Evolutionary conservation across 2,113 vertebrate genomes (phyloP).

Genomic region (Colaptes auratus): DNA sequence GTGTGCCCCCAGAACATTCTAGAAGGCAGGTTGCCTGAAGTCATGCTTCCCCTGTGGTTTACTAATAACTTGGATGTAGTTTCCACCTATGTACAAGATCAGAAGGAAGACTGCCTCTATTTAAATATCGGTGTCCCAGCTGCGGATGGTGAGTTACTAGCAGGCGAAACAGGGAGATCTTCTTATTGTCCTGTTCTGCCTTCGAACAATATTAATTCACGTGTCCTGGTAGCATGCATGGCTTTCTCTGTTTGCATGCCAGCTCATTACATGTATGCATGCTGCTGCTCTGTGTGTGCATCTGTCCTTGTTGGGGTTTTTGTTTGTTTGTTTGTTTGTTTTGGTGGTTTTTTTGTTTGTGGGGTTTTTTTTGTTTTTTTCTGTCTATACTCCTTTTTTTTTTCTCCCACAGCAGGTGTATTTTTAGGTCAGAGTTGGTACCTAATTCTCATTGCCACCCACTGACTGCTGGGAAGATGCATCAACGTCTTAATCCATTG

Average conservation of each 20-base stretch:
- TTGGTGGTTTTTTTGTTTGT: background rate
- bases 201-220: slow-evolving; percentile 78
- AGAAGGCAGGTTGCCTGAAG: no score
- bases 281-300: slow-evolving; percentile 77
- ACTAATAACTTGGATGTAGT: no score
- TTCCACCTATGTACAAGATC: no score
- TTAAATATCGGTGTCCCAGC: no score
- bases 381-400: slow-evolving; percentile 73
- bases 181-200: slow-evolving; percentile 74
- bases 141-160: slow-evolving; percentile 97
- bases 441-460: no score
- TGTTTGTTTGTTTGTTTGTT: background rate
- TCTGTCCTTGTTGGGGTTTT: slow-evolving; percentile 32
- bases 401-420: slow-evolving; percentile 81
- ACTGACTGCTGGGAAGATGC: no score
- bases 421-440: no score
- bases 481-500: no score
- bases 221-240: slow-evolving; percentile 85
- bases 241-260: slow-evolving; percentile 86
- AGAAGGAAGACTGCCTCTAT: no score
- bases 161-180: slow-evolving; percentile 74
- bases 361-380: background rate
- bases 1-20: no score
- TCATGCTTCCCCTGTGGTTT: no score
- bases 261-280: slow-evolving; percentile 83